Conservation (phyloP, 35 echinoderm and acorn worm species). For the Lytechinus pictus region DNA sequence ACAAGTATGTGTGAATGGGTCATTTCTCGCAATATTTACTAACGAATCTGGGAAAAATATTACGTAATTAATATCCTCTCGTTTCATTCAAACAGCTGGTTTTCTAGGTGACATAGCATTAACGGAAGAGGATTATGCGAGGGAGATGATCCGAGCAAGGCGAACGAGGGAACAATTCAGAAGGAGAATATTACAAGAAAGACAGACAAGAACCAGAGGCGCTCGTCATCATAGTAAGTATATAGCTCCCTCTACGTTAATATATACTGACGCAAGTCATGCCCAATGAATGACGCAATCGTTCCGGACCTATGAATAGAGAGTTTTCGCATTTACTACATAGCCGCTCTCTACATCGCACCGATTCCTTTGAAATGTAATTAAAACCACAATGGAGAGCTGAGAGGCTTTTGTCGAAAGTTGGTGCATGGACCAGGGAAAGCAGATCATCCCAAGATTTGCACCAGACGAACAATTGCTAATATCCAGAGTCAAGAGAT, state of each 20-base stretch:
- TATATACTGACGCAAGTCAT: background rate
- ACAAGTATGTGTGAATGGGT: no score
- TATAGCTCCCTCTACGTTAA: background rate
- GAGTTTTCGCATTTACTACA: no score
- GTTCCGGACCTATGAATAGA: background rate
- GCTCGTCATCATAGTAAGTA: background rate
- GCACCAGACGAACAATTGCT: no score
- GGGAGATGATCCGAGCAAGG: slow-evolving; percentile 21
- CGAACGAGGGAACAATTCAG: background rate
- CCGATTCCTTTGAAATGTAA: no score
- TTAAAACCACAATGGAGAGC: no score
- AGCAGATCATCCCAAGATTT: no score
- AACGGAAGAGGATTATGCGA: slow-evolving; percentile 45
- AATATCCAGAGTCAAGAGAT: no score
- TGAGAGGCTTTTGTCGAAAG: no score
- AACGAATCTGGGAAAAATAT: no score
- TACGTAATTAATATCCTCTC: background rate
- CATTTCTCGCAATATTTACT: no score
- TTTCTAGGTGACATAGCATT: slow-evolving; percentile 53
- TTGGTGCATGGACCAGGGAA: no score
- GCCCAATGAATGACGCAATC: background rate
- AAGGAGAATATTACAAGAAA: slow-evolving; percentile 37
- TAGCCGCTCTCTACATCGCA: no score
- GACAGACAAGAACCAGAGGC: background rate
- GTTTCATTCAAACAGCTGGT: slow-evolving; percentile 22